Evolutionary conservation across 2,797 vertebrate species (phyloP).

Genomic region (Myripristis jacobus): DNA sequence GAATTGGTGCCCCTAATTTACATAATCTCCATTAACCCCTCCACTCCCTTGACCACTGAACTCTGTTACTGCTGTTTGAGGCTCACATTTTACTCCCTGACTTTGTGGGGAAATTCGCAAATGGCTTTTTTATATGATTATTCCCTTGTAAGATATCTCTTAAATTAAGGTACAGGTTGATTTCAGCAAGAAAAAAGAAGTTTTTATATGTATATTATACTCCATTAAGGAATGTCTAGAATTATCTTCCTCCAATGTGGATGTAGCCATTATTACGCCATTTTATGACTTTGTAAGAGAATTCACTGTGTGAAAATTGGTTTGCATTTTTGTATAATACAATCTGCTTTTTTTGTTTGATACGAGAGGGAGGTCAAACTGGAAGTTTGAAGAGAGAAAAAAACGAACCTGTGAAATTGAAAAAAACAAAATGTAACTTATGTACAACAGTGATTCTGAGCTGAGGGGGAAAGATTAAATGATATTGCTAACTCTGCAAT

Average conservation of each 20-base stretch:
- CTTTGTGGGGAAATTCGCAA: slow-evolving; percentile 84
- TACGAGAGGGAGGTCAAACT: slow-evolving; percentile 85
- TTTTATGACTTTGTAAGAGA: slow-evolving; percentile 92
- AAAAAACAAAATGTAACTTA: slow-evolving; percentile 87
- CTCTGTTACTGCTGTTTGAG: slow-evolving; percentile 85
- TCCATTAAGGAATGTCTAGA: slow-evolving; percentile 93
- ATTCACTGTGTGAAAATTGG: slow-evolving; percentile 94
- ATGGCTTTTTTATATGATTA: slow-evolving; percentile 88
- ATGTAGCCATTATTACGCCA: slow-evolving; percentile 90
- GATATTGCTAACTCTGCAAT: slow-evolving; percentile 84
- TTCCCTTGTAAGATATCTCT: slow-evolving; percentile 89
- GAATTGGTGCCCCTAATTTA: slow-evolving; percentile 77
- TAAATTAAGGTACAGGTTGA: slow-evolving; percentile 91
- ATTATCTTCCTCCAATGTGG: slow-evolving; percentile 92
- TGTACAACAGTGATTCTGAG: slow-evolving; percentile 87
- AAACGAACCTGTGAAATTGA: slow-evolving; percentile 86
- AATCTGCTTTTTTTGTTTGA: slow-evolving; percentile 88
- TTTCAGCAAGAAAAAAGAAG: slow-evolving; percentile 87
- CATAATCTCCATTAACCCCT: slow-evolving; percentile 69
- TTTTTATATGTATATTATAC: slow-evolving; percentile 92
- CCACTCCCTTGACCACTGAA: slow-evolving; percentile 79
- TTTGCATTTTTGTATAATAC: slow-evolving; percentile 93
- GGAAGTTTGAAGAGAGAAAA: slow-evolving; percentile 83
- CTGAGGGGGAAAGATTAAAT: slow-evolving; percentile 87
- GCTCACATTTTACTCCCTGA: slow-evolving; percentile 83